These are phyloP conservation scores for Syngnathus scovelli DNA, from an alignment of 2,113 vertebrate species.

Conservation along the genomic window DNA sequence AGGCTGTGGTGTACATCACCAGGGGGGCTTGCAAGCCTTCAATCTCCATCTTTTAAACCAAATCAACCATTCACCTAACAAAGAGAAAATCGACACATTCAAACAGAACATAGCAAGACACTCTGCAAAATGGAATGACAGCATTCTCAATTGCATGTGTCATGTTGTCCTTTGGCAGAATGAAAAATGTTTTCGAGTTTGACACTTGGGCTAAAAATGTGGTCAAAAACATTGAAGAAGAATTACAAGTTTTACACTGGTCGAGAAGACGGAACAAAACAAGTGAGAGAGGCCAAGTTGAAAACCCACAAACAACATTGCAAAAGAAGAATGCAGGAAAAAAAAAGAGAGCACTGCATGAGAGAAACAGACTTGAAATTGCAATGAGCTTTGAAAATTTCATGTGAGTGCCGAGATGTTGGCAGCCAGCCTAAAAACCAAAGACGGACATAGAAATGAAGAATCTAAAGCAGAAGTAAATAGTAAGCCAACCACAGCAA, in stretches of 20 bases:
- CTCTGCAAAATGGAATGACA: not conserved
- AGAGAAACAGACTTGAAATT: too few species aligned
- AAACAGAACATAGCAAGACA: not conserved
- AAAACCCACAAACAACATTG: too few species aligned
- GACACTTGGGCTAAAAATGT: too few species aligned
- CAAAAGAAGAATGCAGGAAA: too few species aligned
- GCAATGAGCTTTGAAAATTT: not conserved
- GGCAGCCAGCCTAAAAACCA: not conserved
- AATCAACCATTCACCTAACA: not conserved
- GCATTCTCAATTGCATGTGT: not conserved
- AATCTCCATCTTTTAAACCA: constrained; percentile 18
- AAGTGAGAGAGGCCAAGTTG: too few species aligned
- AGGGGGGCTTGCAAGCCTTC: constrained; percentile 4
- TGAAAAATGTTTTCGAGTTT: too few species aligned
- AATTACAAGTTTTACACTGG: too few species aligned
- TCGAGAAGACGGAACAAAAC: too few species aligned
- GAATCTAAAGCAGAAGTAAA: not conserved
- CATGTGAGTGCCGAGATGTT: not conserved
- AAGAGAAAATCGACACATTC: not conserved
- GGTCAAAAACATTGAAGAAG: too few species aligned
- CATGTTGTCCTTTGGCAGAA: too few species aligned
- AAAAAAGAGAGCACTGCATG: too few species aligned
- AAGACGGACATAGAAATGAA: not conserved
- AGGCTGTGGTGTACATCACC: constrained; percentile 17
- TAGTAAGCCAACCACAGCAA: not conserved